A percentile compares a stretch with the other conserved stretches of the same genome.
phyloP scores from a whole-genome alignment of 2,797 vertebrate species.

The Pipistrellus kuhlii region DNA sequence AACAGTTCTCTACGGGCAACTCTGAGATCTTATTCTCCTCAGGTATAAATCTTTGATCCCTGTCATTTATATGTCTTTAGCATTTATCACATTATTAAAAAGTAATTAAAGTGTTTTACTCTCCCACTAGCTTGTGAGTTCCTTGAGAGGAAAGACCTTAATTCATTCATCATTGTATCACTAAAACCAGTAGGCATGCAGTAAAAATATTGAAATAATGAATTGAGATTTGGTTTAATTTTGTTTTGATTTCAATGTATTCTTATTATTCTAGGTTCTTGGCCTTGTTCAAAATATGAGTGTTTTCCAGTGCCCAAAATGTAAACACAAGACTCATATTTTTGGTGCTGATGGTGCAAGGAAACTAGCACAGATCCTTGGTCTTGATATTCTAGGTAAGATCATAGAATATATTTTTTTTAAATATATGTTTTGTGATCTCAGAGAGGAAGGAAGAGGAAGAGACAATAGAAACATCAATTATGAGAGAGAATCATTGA shows the following conservation, averaged over 20 bases:
- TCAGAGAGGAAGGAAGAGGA: no score
- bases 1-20: background rate
- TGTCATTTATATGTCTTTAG: background rate
- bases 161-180: background rate
- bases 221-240: slow-evolving; percentile 27
- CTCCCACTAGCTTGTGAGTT: slow-evolving; percentile 24
- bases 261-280: slow-evolving; percentile 90
- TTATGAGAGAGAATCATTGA: no score
- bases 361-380: slow-evolving; percentile 91
- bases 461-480: no score
- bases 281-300: slow-evolving; percentile 99
- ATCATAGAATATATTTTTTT: background rate
- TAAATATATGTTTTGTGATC: no score
- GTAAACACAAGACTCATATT: slow-evolving; percentile 95
- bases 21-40: slow-evolving; percentile 6
- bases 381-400: slow-evolving; percentile 92
- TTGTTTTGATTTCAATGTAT: slow-evolving; percentile 74
- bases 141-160: background rate
- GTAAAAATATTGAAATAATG: slow-evolving; percentile 42
- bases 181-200: background rate
- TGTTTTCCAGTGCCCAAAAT: slow-evolving; percentile 97
- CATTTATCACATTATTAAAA: background rate
- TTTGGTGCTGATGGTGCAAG: slow-evolving; percentile 95
- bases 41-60: background rate
- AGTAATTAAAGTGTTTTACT: slow-evolving; percentile 15